These are phyloP conservation scores for Euphonia xanthogaster DNA, from an alignment of 2,797 vertebrate species.

Conservation along the genomic window DNA sequence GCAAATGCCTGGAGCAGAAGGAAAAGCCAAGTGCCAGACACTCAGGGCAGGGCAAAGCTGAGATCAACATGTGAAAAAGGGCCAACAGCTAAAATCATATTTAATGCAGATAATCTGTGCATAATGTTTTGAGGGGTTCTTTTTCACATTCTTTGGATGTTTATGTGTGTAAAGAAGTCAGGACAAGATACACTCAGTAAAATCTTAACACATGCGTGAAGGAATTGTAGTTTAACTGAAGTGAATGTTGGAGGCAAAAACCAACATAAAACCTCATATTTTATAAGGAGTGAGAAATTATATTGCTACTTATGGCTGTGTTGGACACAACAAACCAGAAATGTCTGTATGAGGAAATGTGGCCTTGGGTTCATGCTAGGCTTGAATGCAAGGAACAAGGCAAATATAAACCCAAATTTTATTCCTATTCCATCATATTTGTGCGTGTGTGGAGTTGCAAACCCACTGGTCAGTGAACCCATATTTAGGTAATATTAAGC, in stretches of 20 bases:
- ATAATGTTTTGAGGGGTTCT: neutral
- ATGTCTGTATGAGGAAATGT: neutral
- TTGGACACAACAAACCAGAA: neutral
- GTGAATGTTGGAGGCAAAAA: neutral
- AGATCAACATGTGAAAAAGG: neutral
- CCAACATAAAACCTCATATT: accelerated
- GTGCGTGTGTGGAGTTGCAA: neutral
- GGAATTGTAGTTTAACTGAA: neutral
- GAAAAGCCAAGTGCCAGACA: neutral
- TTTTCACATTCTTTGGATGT: neutral
- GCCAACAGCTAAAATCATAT: neutral
- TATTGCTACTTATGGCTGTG: neutral
- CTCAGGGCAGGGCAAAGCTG: neutral
- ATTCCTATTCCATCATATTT: neutral
- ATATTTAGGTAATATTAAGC: neutral
- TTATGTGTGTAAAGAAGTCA: neutral
- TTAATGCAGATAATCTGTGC: neutral
- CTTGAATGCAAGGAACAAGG: neutral
- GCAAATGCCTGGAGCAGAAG: neutral
- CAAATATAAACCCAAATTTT: neutral
- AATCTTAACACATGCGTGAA: neutral
- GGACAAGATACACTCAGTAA: neutral
- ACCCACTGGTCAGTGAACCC: neutral
- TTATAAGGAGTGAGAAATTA: neutral
- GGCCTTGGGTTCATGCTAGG: neutral